Conservation (phyloP, 2,797 vertebrate genomes). For the Pseudopleuronectes americanus region DNA sequence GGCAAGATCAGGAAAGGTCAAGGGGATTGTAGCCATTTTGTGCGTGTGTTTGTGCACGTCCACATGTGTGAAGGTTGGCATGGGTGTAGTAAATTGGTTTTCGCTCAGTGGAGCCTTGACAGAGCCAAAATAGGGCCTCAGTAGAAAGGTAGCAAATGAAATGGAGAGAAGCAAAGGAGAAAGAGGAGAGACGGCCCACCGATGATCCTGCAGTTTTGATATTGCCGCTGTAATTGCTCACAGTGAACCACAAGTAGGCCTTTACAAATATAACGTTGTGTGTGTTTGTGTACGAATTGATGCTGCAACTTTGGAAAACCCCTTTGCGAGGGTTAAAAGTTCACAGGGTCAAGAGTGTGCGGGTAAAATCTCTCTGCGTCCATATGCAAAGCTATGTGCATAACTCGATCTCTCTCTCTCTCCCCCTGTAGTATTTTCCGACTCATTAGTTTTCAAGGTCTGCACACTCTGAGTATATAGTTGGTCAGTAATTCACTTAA, state of each 20-base stretch:
- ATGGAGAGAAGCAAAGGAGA: conserved; percentile 15
- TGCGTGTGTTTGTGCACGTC: conserved; percentile 43
- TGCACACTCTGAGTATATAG: conserved; percentile 63
- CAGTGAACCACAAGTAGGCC: conserved; percentile 82
- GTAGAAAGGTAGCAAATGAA: conserved; percentile 63
- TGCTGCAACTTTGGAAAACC: conserved; percentile 70
- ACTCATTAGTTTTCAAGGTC: conserved; percentile 76
- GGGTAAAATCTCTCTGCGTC: conserved; percentile 47
- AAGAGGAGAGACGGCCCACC: conserved; percentile 41
- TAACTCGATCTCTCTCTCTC: background rate
- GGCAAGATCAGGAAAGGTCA: conserved; percentile 45
- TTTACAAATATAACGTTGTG: conserved; percentile 43
- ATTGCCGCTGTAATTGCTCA: conserved; percentile 81
- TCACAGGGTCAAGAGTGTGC: conserved; percentile 69
- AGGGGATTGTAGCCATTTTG: conserved; percentile 23
- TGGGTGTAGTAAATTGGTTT: conserved; percentile 66
- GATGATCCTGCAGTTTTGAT: conserved; percentile 77
- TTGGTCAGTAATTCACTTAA: conserved; percentile 73
- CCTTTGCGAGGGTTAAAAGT: conserved; percentile 76
- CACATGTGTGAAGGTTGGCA: conserved; percentile 35
- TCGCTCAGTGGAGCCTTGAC: conserved; percentile 80
- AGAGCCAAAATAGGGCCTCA: conserved; percentile 76
- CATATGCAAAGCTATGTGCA: conserved; percentile 28
- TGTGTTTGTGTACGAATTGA: conserved; percentile 53
- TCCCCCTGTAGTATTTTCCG: conserved; percentile 70